Conservation (phyloP, 2,888 invertebrate genomes). For the Apotomis capreana region DNA sequence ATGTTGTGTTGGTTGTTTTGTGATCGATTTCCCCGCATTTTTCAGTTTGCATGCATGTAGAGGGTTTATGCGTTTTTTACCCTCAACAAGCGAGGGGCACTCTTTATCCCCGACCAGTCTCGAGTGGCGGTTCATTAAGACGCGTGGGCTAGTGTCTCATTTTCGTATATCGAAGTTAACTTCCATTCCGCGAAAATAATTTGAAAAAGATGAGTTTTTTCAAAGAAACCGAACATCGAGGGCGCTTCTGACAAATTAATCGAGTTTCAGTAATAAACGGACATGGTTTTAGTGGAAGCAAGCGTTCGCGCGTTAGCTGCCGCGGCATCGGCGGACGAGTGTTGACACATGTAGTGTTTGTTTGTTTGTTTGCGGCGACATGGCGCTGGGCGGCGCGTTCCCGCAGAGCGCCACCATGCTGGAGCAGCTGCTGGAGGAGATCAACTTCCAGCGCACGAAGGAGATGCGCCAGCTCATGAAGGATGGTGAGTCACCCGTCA, state of each 20-base stretch:
- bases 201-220: slow-evolving; percentile 29
- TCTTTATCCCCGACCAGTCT: background rate
- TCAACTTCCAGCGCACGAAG: slow-evolving; percentile 95
- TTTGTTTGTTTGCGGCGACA: slow-evolving; percentile 49
- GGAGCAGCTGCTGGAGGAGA: slow-evolving; percentile 94
- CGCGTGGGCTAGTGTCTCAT: slow-evolving; percentile 12
- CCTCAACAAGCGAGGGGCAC: slow-evolving; percentile 1
- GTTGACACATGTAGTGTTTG: slow-evolving; percentile 51
- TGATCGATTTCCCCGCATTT: slow-evolving; percentile 42
- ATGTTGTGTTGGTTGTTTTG: slow-evolving; percentile 41
- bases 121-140: slow-evolving; percentile 3
- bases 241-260: background rate
- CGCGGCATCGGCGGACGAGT: slow-evolving; percentile 34
- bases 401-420: slow-evolving; percentile 86
- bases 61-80: slow-evolving; percentile 15
- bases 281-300: slow-evolving; percentile 21
- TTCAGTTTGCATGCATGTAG: slow-evolving; percentile 27
- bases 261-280: background rate
- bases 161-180: slow-evolving; percentile 4
- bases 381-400: slow-evolving; percentile 73
- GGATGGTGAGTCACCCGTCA: slow-evolving; percentile 85
- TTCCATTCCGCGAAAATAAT: slow-evolving; percentile 18
- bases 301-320: background rate
- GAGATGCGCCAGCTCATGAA: slow-evolving; percentile 94
- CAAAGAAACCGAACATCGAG: slow-evolving; percentile 1